A percentile compares a stretch with the other conserved stretches of the same genome.
phyloP scores from a whole-genome alignment of 2,888 invertebrate genomes.

The Calameuta pallipes region DNA sequence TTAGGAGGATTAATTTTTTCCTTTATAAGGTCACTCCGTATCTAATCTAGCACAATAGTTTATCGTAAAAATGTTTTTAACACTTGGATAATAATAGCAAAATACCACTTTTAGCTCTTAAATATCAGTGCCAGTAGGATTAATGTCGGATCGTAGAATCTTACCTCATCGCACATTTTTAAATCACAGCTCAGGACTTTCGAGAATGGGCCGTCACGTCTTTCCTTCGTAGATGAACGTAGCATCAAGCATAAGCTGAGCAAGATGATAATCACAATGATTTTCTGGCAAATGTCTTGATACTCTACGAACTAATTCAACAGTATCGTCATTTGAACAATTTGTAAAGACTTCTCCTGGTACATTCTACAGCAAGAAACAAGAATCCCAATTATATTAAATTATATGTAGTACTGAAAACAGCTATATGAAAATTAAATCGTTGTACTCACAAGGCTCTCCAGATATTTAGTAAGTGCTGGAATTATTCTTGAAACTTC shows the following conservation, averaged over 20 bases:
- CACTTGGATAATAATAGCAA: neutral
- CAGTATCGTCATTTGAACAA: conserved; percentile 55
- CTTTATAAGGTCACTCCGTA: neutral
- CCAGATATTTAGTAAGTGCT: conserved; percentile 80
- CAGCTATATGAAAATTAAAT: conserved; percentile 13
- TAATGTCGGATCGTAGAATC: neutral
- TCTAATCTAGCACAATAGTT: neutral
- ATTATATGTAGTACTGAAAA: neutral
- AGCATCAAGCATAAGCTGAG: conserved; percentile 59
- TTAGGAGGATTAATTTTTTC: neutral
- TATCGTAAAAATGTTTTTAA: neutral
- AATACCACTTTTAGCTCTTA: neutral
- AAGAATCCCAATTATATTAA: neutral
- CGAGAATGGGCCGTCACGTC: conserved; percentile 30
- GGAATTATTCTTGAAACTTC: conserved; percentile 84
- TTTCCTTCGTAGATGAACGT: conserved; percentile 52
- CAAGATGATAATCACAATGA: conserved; percentile 55
- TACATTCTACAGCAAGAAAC: conserved; percentile 38
- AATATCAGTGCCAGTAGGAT: neutral
- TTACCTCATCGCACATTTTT: neutral
- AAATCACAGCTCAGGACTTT: neutral
- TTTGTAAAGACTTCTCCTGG: conserved; percentile 51
- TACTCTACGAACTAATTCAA: conserved; percentile 54
- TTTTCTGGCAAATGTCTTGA: conserved; percentile 51
- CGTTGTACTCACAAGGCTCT: conserved; percentile 67